Evolutionary conservation across 2,888 invertebrate species (phyloP).

Genomic region (Drosophila falleni): DNA sequence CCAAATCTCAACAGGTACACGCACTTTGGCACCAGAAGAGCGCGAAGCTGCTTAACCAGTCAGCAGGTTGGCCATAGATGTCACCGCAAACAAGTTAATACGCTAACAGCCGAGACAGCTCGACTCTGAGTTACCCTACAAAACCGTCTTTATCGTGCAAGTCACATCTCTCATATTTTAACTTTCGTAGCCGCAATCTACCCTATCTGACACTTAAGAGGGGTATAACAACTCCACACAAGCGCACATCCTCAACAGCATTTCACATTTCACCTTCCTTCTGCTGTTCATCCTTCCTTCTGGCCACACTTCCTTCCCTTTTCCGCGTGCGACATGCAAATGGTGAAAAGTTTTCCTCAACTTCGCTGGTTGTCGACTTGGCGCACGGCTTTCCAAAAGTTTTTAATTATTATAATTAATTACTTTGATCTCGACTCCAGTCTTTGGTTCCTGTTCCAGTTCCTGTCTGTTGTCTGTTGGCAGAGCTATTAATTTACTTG

Average conservation of each 20-base stretch:
- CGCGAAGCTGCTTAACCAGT: slow-evolving; percentile 13
- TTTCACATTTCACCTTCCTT: not conserved
- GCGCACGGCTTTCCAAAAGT: slow-evolving; percentile 63
- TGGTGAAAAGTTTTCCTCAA: slow-evolving; percentile 55
- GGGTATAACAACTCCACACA: slow-evolving; percentile 36
- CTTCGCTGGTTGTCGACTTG: slow-evolving; percentile 49
- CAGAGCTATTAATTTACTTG: slow-evolving; percentile 77
- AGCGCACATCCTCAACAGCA: slow-evolving; percentile 16
- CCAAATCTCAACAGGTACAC: slow-evolving; percentile 84
- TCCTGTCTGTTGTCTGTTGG: slow-evolving; percentile 39
- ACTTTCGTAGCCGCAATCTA: not conserved
- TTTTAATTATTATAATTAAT: slow-evolving; percentile 82
- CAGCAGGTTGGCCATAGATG: slow-evolving; percentile 13
- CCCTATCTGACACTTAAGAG: not conserved
- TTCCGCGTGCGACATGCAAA: slow-evolving; percentile 32
- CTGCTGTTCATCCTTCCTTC: not conserved
- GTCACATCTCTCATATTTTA: not conserved
- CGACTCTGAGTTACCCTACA: slow-evolving; percentile 19
- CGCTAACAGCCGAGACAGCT: not conserved
- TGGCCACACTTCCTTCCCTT: not conserved
- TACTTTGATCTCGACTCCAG: slow-evolving; percentile 75
- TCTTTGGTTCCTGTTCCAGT: slow-evolving; percentile 33
- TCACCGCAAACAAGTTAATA: slow-evolving; percentile 14
- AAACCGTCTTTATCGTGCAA: not conserved
- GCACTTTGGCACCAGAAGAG: slow-evolving; percentile 73